Evolutionary conservation across 2,797 vertebrate species (phyloP), one percentile per base, ranked within the genome.

Genomic region (Percopsis omiscomaycus): DNA sequence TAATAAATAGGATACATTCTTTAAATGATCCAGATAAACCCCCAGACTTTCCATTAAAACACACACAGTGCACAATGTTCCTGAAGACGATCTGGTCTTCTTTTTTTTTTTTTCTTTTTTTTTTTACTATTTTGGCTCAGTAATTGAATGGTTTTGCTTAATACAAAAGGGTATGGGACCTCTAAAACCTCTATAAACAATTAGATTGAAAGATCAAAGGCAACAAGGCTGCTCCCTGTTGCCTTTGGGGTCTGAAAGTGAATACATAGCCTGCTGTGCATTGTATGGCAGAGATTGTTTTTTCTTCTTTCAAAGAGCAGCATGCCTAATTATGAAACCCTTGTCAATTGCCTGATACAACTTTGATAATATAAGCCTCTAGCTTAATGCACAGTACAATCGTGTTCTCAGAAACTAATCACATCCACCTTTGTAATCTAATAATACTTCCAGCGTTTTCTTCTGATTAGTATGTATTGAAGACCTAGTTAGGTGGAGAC

Each of bases 211-310:
- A 71, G 84, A 91, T 92, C 86, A 91, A 92, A 92, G 88, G 72
- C 82, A 79, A 65, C 75, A 61, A 56, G 62, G 64, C 84, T 85
- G 81, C 69, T 84, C 86, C 86, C 58, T 66, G 79, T 80, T 84
- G 88, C 86, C 89, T 87, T 80, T 88, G 88, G 89, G 88, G 88
- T 79, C 81, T 88, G 85, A 86, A 84, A 86, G 80, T 89, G 89
- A 89, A 91, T 90, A 87, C 82, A 85, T 80, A 79, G 76, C 90
- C 89, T 86, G 88, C 90, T 92, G 91, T 89, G 90, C 87, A 88
- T 91, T 91, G 86, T 87, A 79, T 77, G 71, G 74, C 76, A 73
- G 69, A 68, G 64, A 78, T 83, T 84, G 82, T 83, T 81, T 80
- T 77, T 84, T 82, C 74, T 72, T 82, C 74, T 83, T 75, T 85